Conservation (phyloP, 2,113 vertebrate species). For the Rhinogobius similis region DNA sequence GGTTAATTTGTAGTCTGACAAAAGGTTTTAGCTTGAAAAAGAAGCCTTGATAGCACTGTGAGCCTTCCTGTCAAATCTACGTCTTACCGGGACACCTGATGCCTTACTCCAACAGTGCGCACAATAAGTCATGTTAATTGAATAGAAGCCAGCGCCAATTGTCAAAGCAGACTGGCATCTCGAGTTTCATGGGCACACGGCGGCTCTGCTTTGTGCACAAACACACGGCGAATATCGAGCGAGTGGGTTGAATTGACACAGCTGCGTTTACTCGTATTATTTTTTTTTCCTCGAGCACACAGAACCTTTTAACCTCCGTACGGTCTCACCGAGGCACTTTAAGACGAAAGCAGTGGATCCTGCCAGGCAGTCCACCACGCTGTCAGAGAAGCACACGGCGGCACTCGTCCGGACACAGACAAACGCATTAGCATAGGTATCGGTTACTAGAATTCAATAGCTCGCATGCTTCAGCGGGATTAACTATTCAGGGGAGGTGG, state of each 20-base stretch:
- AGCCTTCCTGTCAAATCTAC: constrained; percentile 18
- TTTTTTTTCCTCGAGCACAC: constrained; percentile 20
- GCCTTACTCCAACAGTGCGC: constrained; percentile 35
- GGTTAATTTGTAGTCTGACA: not conserved
- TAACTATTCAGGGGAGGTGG: constrained; percentile 81
- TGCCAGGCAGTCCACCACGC: constrained; percentile 18
- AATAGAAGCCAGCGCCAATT: constrained; percentile 42
- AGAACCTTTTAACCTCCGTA: constrained; percentile 55
- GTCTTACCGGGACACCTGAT: constrained; percentile 57
- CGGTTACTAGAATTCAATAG: constrained; percentile 81
- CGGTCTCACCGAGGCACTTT: constrained; percentile 52
- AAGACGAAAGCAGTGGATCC: constrained; percentile 51
- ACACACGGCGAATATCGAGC: constrained; percentile 8
- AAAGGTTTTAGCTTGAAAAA: constrained; percentile 11
- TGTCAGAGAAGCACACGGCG: constrained; percentile 45
- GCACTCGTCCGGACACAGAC: constrained; percentile 23
- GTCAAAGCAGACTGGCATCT: constrained; percentile 49
- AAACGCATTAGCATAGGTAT: constrained; percentile 73
- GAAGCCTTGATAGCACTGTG: constrained; percentile 25
- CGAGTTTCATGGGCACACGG: constrained; percentile 50
- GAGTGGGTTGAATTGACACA: constrained; percentile 21
- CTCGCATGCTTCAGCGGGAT: constrained; percentile 75
- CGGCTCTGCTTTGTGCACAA: constrained; percentile 27
- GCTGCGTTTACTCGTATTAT: constrained; percentile 9
- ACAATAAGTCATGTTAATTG: constrained; percentile 64